Evolutionary conservation across 2,888 invertebrate genomes (phyloP).

Genomic region (Hetaerina titia): DNA sequence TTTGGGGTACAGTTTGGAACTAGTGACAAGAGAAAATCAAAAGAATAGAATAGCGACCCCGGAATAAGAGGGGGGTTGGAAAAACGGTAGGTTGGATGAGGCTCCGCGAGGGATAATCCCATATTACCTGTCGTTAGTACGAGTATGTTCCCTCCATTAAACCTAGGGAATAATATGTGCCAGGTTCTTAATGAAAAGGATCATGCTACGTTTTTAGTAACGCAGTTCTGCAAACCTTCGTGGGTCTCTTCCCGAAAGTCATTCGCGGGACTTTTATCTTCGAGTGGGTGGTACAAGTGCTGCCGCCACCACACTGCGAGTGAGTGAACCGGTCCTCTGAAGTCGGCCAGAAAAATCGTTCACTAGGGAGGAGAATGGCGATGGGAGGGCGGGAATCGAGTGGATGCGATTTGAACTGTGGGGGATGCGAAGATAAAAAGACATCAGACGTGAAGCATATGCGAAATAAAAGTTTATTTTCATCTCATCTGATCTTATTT

Average conservation of each 20-base stretch:
- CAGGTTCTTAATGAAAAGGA: too few species aligned
- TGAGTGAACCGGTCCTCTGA: background rate
- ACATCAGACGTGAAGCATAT: background rate
- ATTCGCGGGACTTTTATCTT: background rate
- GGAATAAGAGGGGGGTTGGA: too few species aligned
- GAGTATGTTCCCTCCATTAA: too few species aligned
- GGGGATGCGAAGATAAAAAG: background rate
- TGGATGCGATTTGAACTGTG: background rate
- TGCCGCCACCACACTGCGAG: conserved; percentile 1
- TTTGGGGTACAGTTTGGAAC: too few species aligned
- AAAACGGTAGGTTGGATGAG: too few species aligned
- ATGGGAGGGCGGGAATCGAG: background rate
- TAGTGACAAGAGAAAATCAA: too few species aligned
- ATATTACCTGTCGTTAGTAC: too few species aligned
- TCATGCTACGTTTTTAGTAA: too few species aligned
- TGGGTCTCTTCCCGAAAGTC: background rate
- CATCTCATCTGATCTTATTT: conserved; percentile 12
- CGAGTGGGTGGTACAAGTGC: background rate
- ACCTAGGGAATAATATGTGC: too few species aligned
- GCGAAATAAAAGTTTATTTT: conserved; percentile 25
- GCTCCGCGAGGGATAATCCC: too few species aligned
- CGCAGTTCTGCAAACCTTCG: background rate
- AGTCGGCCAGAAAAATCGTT: background rate
- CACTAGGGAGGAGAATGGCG: background rate
- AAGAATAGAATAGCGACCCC: too few species aligned